phyloP scores from a whole-genome alignment of 2,888 invertebrate genomes.

The Pterobdella sp. region DNA sequence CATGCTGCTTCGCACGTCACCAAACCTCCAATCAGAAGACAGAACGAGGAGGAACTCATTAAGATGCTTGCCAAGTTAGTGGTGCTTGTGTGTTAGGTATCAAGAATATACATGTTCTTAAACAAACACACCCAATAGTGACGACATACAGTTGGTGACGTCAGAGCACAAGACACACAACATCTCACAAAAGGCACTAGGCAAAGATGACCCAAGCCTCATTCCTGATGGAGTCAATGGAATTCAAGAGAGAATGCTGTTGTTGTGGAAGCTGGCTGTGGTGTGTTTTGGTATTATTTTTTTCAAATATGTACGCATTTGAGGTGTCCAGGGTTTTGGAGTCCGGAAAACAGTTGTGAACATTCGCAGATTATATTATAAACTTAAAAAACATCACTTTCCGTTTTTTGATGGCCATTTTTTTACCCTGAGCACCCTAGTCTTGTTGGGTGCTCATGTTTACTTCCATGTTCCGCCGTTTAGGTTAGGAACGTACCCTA shows the following conservation, averaged over 20 bases:
- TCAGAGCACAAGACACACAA: slow-evolving; percentile 95
- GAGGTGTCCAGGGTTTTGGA: too few species aligned
- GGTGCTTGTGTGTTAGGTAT: neutral
- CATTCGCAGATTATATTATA: too few species aligned
- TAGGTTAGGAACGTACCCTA: too few species aligned
- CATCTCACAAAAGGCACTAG: slow-evolving; percentile 77
- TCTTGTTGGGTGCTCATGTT: too few species aligned
- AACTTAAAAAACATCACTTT: too few species aligned
- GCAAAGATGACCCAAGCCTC: slow-evolving; percentile 76
- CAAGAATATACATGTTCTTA: neutral
- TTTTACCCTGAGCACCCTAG: too few species aligned
- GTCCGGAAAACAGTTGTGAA: too few species aligned
- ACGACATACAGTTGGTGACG: slow-evolving; percentile 79
- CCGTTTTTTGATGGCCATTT: too few species aligned
- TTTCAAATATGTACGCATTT: neutral
- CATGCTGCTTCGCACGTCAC: slow-evolving; percentile 90
- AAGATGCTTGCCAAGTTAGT: too few species aligned
- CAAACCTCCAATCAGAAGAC: slow-evolving; percentile 81
- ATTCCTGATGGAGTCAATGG: slow-evolving; percentile 97
- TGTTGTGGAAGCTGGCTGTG: slow-evolving; percentile 87
- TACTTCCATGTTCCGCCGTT: too few species aligned
- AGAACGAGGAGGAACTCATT: neutral
- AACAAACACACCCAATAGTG: slow-evolving; percentile 56
- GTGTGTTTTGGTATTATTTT: slow-evolving; percentile 42
- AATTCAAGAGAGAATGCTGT: slow-evolving; percentile 87